Percentiles rank a stretch among this genome's conserved stretches.
Conservation (phyloP, 2,888 invertebrate genomes). For the Cephus sareptanus region DNA sequence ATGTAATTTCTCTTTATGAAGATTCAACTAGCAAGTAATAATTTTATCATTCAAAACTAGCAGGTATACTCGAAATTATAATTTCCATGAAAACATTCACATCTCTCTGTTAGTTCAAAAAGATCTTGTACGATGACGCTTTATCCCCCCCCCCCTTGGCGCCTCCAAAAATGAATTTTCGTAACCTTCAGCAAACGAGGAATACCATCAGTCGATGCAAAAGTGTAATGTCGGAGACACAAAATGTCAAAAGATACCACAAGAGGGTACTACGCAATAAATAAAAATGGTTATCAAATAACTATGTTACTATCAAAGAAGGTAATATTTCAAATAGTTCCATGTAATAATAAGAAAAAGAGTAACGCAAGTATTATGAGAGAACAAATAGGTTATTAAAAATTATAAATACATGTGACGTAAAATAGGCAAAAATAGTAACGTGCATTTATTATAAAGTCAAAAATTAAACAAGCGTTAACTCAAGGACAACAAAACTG, state of each 20-base stretch:
- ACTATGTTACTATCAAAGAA: background rate
- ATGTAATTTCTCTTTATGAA: background rate
- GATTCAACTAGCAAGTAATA: background rate
- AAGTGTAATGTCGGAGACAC: background rate
- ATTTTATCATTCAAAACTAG: background rate
- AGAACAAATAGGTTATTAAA: background rate
- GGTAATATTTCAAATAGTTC: background rate
- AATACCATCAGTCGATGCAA: background rate
- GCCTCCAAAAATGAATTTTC: background rate
- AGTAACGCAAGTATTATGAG: background rate
- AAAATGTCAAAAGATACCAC: background rate
- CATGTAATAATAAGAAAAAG: background rate
- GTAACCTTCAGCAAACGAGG: background rate
- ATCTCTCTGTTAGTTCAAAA: background rate
- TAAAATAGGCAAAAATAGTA: background rate
- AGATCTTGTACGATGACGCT: background rate
- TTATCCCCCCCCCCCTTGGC: accelerated
- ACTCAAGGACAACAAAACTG: background rate
- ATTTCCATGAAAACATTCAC: background rate
- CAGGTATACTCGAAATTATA: background rate
- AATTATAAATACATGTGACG: background rate
- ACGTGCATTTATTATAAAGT: background rate
- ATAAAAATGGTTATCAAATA: background rate
- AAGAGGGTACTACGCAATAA: background rate
- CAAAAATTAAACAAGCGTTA: background rate